phyloP scores from a whole-genome alignment of 2,797 vertebrate genomes.

The Scleropages formosus region DNA sequence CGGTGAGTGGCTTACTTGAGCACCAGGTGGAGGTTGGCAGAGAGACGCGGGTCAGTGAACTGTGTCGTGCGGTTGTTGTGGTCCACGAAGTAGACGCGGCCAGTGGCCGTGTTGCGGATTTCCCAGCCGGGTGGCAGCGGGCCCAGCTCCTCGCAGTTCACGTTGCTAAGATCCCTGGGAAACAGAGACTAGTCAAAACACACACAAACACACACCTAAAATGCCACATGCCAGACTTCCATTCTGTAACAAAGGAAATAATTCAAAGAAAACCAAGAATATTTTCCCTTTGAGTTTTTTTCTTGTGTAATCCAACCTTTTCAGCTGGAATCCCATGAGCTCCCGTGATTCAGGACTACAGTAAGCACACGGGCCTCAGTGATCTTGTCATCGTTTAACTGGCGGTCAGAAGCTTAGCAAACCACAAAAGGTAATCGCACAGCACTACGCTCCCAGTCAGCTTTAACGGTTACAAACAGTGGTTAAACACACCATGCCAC shows the following conservation, averaged over 20 bases:
- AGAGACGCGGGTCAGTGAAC: conserved; percentile 92
- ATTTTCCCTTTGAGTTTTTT: conserved; percentile 55
- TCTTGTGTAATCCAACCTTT: conserved; percentile 61
- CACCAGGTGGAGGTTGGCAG: conserved; percentile 91
- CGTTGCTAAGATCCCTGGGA: conserved; percentile 90
- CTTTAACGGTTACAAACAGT: no score
- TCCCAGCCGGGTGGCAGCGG: conserved; percentile 95
- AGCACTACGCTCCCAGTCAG: background rate
- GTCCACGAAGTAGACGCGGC: conserved; percentile 95
- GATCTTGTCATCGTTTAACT: conserved; percentile 50
- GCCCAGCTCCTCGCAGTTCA: conserved; percentile 96
- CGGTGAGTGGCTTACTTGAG: conserved; percentile 78
- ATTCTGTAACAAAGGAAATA: conserved; percentile 29
- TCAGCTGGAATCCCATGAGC: conserved; percentile 59
- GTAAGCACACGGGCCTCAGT: conserved; percentile 43
- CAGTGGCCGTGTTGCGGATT: conserved; percentile 93
- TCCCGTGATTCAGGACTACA: conserved; percentile 58
- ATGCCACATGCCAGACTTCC: background rate
- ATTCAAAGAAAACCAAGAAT: conserved; percentile 70
- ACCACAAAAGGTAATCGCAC: no score
- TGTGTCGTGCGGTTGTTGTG: conserved; percentile 97
- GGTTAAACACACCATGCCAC: no score
- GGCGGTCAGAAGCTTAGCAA: conserved; percentile 32
- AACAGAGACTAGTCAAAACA: conserved; percentile 32
- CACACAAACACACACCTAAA: background rate